Evolutionary conservation across 2,888 invertebrate species (phyloP).

Genomic region (Dryococelus australis): DNA sequence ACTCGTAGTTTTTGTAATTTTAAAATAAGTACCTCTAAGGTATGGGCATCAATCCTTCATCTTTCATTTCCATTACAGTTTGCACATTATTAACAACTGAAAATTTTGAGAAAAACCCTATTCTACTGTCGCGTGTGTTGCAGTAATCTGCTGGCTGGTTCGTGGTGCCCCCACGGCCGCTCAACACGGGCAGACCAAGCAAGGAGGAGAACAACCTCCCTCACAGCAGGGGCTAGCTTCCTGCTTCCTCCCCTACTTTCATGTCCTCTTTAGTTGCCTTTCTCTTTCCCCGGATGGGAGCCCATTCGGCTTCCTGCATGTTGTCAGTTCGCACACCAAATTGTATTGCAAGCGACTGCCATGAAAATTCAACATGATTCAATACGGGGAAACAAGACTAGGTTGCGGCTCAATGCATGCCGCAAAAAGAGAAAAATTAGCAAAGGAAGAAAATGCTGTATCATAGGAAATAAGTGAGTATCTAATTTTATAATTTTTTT

Average conservation of each 20-base stretch:
- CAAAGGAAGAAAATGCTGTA: not conserved
- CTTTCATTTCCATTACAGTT: not conserved
- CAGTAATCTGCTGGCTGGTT: not conserved
- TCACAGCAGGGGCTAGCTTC: not conserved
- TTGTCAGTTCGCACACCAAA: not conserved
- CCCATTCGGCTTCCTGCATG: not conserved
- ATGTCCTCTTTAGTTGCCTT: not conserved
- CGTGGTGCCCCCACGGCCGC: too few relatives aligned
- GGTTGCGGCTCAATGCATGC: not conserved
- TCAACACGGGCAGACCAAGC: too few relatives aligned
- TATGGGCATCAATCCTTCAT: not conserved
- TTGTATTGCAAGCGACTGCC: not conserved
- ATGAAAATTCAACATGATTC: not conserved
- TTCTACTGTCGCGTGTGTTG: not conserved
- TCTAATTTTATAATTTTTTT: not conserved
- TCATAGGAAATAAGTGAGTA: not conserved
- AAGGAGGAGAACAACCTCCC: not conserved
- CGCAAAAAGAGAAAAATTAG: not conserved
- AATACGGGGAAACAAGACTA: not conserved
- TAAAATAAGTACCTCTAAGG: too few relatives aligned
- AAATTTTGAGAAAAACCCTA: not conserved
- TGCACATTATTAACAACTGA: not conserved
- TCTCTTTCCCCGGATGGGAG: not conserved
- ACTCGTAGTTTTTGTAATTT: too few relatives aligned
- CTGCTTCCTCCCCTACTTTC: not conserved